phyloP scores from a whole-genome alignment of 2,888 invertebrate genomes.

The Neoscelio sp. region DNA sequence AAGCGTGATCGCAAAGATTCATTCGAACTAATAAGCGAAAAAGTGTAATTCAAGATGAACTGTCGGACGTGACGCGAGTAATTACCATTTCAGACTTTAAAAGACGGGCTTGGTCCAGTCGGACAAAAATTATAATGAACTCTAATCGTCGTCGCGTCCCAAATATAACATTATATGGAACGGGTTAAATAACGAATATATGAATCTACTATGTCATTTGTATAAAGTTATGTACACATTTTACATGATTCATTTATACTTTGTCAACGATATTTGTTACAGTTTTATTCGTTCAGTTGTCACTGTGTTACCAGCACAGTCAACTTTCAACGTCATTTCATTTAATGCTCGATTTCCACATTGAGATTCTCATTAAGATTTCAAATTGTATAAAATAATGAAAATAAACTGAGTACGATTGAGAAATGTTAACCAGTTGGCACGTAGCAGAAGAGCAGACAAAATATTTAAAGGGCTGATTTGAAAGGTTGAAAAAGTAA shows the following conservation, averaged over 20 bases:
- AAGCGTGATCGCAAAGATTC: constrained; percentile 46
- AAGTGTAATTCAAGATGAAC: constrained; percentile 25
- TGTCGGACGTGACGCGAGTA: constrained; percentile 8
- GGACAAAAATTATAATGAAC: too few species aligned
- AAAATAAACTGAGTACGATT: constrained; percentile 1
- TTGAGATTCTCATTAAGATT: neutral
- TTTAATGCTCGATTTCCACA: neutral
- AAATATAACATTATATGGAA: too few species aligned
- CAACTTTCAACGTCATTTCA: neutral
- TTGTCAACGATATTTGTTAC: too few species aligned
- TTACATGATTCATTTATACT: too few species aligned
- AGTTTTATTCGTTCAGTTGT: too few species aligned
- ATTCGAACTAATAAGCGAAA: constrained; percentile 49
- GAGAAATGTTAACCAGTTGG: constrained; percentile 1
- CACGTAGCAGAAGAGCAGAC: constrained; percentile 17
- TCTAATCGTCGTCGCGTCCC: too few species aligned
- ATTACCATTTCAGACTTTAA: constrained; percentile 13
- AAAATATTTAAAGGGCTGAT: constrained; percentile 42
- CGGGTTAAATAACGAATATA: too few species aligned
- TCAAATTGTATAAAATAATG: constrained; percentile 4
- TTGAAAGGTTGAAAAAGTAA: constrained; percentile 30
- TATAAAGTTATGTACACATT: too few species aligned
- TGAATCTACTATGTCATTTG: too few species aligned
- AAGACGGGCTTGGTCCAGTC: neutral
- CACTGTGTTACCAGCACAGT: too few species aligned